Base-by-base conservation (phyloP, 2,797 vertebrate species). In the Enteromius mattozi region DNA sequence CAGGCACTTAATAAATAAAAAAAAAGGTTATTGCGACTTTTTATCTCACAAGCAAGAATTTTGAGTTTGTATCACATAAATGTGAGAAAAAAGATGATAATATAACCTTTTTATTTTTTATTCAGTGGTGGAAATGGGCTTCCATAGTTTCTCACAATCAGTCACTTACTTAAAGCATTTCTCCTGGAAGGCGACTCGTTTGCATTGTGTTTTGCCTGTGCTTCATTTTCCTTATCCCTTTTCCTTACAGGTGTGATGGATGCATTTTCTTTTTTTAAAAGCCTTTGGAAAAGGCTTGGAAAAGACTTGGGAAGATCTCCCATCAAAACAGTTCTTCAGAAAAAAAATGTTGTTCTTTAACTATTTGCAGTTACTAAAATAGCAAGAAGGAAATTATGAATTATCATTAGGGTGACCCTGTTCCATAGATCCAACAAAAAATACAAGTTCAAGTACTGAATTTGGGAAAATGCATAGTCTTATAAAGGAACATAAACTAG, bases 201-300 rank as follows among this genome's bases (percentile, higher is more conserved):
- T 74, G 61, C 82, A 51, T 37, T 69, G 47, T 40, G 24, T 35
- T 75, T 70, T 70, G 19, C 13, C 10, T 37, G 4, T 21, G 37
- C 37, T 65, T 37, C 17, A 3, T 35, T 37, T 63, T 72, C 33
- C n/a, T 17, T 69, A 61, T 54, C 54, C 35, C 16, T 30, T 65
- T 78, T 69, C 45, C 65, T 24, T 42, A 40, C 72, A 89, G 82
- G 78, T 86, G 30, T 69, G 40, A 40, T 82, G 59, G 45, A 78
- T 85, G 66, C 27, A 77, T 85, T 79, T 72, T 27, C 49, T 77
- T 13, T 78, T 65, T 47, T 45, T 47, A 61, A 35, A 54, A 75
- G 56, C 33, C 13, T 61, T 61, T 16, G n/a, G n/a, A n/a, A n/a
- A n/a, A n/a, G n/a, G n/a, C n/a, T n/a, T n/a, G n/a, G n/a, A n/a